Conservation (phyloP, 2,113 vertebrate genomes). For the Eptatretus burgeri region DNA sequence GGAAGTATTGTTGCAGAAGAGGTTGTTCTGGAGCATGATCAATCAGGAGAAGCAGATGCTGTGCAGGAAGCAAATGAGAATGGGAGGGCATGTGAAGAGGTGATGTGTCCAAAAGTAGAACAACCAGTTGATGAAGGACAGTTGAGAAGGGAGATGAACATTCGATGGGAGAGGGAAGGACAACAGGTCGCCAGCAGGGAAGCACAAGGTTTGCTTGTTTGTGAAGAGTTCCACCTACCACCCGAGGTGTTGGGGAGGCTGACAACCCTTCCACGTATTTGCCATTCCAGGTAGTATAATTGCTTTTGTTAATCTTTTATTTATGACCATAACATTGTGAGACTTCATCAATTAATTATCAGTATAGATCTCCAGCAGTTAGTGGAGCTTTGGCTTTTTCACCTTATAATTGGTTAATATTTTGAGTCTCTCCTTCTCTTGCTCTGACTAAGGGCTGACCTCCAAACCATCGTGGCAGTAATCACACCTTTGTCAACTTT, state of each 20-base stretch:
- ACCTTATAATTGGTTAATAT: too few species aligned
- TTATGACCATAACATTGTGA: too few species aligned
- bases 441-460: too few species aligned
- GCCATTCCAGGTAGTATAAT: background rate
- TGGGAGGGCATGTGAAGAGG: background rate
- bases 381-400: too few species aligned
- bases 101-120: background rate
- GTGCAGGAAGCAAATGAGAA: background rate
- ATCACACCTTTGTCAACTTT: too few species aligned
- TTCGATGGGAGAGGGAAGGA: conserved; percentile 1
- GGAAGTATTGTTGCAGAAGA: background rate
- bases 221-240: conserved; percentile 4
- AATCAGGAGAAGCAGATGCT: background rate
- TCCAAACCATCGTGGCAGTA: too few species aligned
- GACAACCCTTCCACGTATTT: background rate
- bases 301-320: too few species aligned
- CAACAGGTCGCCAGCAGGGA: conserved; percentile 9
- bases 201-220: background rate
- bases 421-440: too few species aligned
- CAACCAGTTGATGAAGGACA: too few species aligned
- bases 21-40: background rate
- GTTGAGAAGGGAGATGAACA: too few species aligned
- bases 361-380: too few species aligned
- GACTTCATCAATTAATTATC: too few species aligned
- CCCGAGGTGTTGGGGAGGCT: background rate